Percentiles rank a stretch among this genome's conserved stretches.
These are phyloP conservation scores for Eupithecia pulchellata DNA, from an alignment of 2,888 invertebrate species.

Conservation along the genomic window DNA sequence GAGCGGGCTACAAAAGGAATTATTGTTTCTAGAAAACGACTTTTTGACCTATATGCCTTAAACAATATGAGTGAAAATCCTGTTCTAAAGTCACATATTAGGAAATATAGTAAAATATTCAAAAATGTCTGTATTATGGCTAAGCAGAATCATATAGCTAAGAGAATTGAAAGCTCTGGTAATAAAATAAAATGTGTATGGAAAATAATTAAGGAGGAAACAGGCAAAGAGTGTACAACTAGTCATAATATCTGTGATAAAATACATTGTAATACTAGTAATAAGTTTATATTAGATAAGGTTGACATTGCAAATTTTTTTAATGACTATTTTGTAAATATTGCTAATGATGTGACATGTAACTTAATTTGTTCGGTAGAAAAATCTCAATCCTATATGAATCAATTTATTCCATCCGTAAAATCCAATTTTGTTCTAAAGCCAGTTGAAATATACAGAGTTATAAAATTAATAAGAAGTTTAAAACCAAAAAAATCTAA, in stretches of 20 bases:
- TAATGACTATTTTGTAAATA: no score
- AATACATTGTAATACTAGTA: conserved; percentile 5
- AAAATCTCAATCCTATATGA: no score
- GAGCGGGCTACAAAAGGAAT: not conserved
- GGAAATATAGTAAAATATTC: not conserved
- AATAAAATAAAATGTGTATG: conserved; percentile 10
- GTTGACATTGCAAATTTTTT: no score
- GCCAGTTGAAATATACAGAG: no score
- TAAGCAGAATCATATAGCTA: not conserved
- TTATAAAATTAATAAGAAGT: no score
- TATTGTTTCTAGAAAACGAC: not conserved
- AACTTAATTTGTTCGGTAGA: no score
- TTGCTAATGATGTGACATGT: no score
- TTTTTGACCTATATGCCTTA: not conserved
- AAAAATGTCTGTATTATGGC: conserved; percentile 1
- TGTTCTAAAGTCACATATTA: no score
- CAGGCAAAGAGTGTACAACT: not conserved
- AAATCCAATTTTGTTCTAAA: no score
- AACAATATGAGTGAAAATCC: not conserved
- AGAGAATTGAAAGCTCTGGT: not conserved
- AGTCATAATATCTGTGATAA: conserved; percentile 1
- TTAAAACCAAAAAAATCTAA: no score
- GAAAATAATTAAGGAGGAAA: not conserved
- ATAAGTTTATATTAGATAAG: no score
- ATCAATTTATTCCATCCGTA: no score